Evolutionary conservation across 2,888 invertebrate genomes (phyloP), one percentile per base, ranked within the genome.

Genomic region (Drepanosiphum platanoidis): DNA sequence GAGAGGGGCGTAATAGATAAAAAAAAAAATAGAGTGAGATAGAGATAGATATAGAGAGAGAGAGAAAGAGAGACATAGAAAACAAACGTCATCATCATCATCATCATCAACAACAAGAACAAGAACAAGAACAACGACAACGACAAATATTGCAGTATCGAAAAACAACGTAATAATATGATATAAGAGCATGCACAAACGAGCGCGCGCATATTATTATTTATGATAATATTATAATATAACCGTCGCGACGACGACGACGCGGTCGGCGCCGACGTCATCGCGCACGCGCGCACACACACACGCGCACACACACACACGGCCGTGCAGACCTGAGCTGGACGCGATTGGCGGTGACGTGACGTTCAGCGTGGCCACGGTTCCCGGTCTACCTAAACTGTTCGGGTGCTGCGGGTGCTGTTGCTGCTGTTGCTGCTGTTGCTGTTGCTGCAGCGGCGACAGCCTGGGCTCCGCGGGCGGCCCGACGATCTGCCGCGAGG

Each of bases 331-430:
- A 94, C 94, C 93, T 93, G 93, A 93, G 91, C 92, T 93, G 89
- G 93, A 93, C 89, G 93, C 91, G 90, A 92, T 91, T 88, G 93
- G 93, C 89, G 92, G 92, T 89, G 93, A 92, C 90, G 92, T 92
- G 89, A 93, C 93, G 89, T 93, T 92, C 89, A 93, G 91, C 88
- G 92, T 92, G 88, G 89, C 88, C 71, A 88, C 87, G 30, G 79
- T 70, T 42, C 83, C 74, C 72, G 84, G 77, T 72, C 88, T 88
- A 34, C 88, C 86, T 58, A 86, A 87, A 74, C 87, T 83, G 68
- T 88, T 89, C 89, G 89, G 86, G 52, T 88, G 89, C 89, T 89
- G 86, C 88, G 88, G 87, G 52, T 75, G 74, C 34, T 79, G 78
- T 88, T 88, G 87, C 4, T 68, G 68, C 89, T 89, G 87, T 88